Conservation (phyloP, 2,888 invertebrate genomes). For the Stenotaenia linearis region DNA sequence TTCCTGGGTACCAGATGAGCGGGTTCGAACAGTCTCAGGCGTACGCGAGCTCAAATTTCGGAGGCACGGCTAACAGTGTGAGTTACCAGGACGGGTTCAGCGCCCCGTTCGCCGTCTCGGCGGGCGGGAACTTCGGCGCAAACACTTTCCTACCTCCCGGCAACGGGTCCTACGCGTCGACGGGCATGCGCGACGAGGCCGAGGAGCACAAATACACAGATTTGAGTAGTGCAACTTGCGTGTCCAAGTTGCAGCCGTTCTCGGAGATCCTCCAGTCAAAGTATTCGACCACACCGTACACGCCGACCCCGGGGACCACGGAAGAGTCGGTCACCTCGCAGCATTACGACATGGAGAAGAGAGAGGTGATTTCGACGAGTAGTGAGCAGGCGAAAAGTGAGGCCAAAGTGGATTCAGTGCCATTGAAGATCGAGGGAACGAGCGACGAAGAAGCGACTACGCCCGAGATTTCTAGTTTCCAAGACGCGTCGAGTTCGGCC, state of each 20-base stretch:
- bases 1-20: background rate
- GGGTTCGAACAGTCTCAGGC: background rate
- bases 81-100: slow-evolving; percentile 1
- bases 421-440: background rate
- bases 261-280: slow-evolving; percentile 52
- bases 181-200: slow-evolving; percentile 33
- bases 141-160: background rate
- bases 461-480: background rate
- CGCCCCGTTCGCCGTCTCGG: background rate
- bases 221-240: slow-evolving; percentile 41
- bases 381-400: background rate
- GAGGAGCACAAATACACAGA: slow-evolving; percentile 42
- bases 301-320: background rate
- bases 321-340: background rate
- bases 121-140: background rate
- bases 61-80: background rate
- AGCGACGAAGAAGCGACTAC: background rate
- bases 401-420: background rate
- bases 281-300: slow-evolving; percentile 28
- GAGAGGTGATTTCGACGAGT: background rate
- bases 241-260: slow-evolving; percentile 55
- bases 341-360: background rate
- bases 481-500: slow-evolving; percentile 21
- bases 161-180: background rate
- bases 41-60: background rate